Evolutionary conservation across 2,113 vertebrate genomes (phyloP).

Genomic region (Petaurus breviceps): DNA sequence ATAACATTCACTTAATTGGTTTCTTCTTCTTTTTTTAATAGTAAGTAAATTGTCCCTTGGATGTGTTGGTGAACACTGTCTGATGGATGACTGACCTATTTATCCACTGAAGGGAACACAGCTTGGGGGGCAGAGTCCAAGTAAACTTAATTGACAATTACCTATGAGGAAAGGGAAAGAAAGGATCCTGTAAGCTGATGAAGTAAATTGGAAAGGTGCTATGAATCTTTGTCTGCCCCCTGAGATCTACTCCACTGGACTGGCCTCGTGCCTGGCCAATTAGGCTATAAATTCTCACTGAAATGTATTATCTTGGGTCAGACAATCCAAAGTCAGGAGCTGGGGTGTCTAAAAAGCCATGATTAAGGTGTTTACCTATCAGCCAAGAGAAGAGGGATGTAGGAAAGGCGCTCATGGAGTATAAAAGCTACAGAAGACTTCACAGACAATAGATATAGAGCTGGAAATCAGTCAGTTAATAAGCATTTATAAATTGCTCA

Average conservation of each 20-base stretch:
- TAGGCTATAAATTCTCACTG: background rate
- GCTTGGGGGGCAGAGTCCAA: background rate
- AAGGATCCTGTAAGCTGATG: background rate
- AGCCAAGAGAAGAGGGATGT: background rate
- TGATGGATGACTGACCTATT: constrained; percentile 21
- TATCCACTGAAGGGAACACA: constrained; percentile 17
- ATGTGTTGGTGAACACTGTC: background rate
- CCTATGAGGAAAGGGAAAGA: background rate
- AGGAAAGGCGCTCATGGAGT: background rate
- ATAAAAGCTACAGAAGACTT: background rate
- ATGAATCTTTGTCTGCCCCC: too few relatives aligned
- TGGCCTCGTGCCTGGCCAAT: too few relatives aligned
- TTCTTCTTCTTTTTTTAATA: background rate
- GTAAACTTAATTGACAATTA: background rate
- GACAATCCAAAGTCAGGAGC: background rate
- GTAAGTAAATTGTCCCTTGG: constrained; percentile 14
- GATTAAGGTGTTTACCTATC: background rate
- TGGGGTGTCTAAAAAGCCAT: background rate
- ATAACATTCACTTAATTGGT: background rate
- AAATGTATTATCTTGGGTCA: background rate
- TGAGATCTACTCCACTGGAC: background rate
- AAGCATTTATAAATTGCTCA: background rate
- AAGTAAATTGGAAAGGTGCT: background rate
- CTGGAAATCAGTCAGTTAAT: background rate
- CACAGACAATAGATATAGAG: background rate